Base-by-base conservation (phyloP, 2,113 vertebrate species). In the Odocoileus hemionus region DNA sequence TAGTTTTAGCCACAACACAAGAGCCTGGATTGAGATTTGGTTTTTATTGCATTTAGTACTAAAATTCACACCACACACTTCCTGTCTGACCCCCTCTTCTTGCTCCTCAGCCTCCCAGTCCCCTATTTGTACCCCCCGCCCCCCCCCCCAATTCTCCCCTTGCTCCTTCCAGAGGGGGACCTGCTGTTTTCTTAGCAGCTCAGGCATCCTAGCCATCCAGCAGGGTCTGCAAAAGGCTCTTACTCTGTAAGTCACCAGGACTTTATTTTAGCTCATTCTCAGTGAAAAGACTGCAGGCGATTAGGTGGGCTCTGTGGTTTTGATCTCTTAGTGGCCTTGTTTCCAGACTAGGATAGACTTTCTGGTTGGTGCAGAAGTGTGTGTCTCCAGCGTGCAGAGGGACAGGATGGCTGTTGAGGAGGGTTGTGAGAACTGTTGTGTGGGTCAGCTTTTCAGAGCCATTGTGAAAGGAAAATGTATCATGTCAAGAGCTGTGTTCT, bases 301-400 rank as follows among this genome's bases (percentile, higher is more conserved):
- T 92, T 92, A 80, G 88, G 78, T 64, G n/a, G 36, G 47, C 25
- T 95, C 30, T 55, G 15, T 83, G 74, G 64, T 93, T 87, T 91
- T 97, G 86, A 92, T 57, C 15, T 67, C 89, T 30, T n/a, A 6
- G 15, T 95, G 89, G 95, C 95, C 94, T 96, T 52, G 14, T 88
- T 91, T 96, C 78, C 88, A 82, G 95, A 16, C 50, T 33, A 16
- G 58, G 58, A n/a, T 60, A 93, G 94, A 98, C 64, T 96, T 95
- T 93, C 52, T 87, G 58, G 43, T 57, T 52, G 33, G 87, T 92
- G 58, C 43, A 83, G 55, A 86, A 84, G 55, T 36, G 15, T 91
- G 91, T 78, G 79, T 43, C 90, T 95, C 92, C 54, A 14, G 9
- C 80, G 21, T 47, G 76, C 14, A 33, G 25, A 89, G 96, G 70